Base-by-base conservation (phyloP, 2,797 vertebrate species). In the Macroramphosus scolopax region DNA sequence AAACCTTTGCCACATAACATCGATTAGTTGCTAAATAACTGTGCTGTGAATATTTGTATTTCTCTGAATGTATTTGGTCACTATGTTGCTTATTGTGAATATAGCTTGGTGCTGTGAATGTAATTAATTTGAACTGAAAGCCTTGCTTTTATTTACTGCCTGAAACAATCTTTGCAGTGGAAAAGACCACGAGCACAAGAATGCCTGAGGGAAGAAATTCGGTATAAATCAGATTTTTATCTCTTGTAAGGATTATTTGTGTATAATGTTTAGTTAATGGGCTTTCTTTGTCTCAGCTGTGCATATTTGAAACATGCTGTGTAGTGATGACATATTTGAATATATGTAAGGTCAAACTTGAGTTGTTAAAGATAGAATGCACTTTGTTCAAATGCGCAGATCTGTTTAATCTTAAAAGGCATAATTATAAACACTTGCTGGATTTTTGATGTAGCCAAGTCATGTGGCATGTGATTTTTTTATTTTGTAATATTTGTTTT, bases 41-140 rank as follows among this genome's bases (percentile, higher is more conserved):
- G 51, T 66, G 64, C 82, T 87, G 84, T 86, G 80, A 81, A 75
- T 80, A 83, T 86, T 80, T 71, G 69, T 80, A 67, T 69, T 68
- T 73, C 38, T 53, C 37, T 68, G 66, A 85, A 85, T 82, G 74
- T 86, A 80, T 78, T 64, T 37, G 2, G 28, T 56, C 8, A 54
- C 32, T 60, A 6, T 48, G 38, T 75, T 62, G 68, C 45, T 25
- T 17, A 58, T 46, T 36, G 34, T 83, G 58, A 82, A 72, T 77
- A 67, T 83, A 73, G 46, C 14, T 45, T 5, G 46, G 44, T 64
- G 47, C 65, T 83, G 72, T 80, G 56, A 43, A 60, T 60, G 44
- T 42, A 8, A 31, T 26, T 53, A 5, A 39, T 59, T 69, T 72
- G 72, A 43, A 57, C 46, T 52, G 58, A 51, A 57, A 32, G 24